Base-by-base conservation (phyloP, 2,113 vertebrate species). In the Notothenia rossii region DNA sequence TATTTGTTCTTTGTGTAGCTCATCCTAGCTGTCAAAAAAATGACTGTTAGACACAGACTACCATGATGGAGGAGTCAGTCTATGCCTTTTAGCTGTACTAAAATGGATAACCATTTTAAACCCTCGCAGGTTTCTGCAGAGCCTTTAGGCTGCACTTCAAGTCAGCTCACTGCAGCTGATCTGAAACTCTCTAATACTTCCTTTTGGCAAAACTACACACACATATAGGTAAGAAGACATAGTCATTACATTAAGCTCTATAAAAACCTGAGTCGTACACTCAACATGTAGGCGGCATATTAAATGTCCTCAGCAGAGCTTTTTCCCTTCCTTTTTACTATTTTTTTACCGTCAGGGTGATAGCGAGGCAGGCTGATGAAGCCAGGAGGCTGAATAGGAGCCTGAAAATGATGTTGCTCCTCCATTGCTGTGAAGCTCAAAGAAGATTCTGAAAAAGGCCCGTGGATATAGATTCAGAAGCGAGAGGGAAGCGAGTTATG, bases 401-500 rank as follows among this genome's bases (percentile, higher is more conserved):
- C 62, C 75, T 29, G 70, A 84, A 84, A 85, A 81, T 75, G 60
- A 90, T 83, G 81, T 76, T 77, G 67, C 76, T 72, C 45, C 36
- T 78, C 60, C 66, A 53, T 56, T 61, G 54, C 77, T n/a, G 40
- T 36, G 43, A 84, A 82, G 79, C 83, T 76, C 36, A 85, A 87
- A 86, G 71, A 87, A 45, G 85, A 75, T 86, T 78, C 69, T 20
- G 40, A 86, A 86, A 40, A 89, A 89, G 29, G 80, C 77, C 88
- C 10, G 2, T 80, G 80, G 85, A 87, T 89, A 79, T 81, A 75
- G 74, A 88, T 83, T 88, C 72, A 70, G 64, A 75, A 14, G 51
- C 11, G 5, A 80, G 62, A 67, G 62, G 46, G 45, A 83, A 77
- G 50, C 0, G 25, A 77, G 54, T 58, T 14, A 59, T 82, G 53